A percentile compares a stretch with the other conserved stretches of the same genome.
Conservation (phyloP, 2,113 vertebrate genomes). For the Australoheros scitulus region DNA sequence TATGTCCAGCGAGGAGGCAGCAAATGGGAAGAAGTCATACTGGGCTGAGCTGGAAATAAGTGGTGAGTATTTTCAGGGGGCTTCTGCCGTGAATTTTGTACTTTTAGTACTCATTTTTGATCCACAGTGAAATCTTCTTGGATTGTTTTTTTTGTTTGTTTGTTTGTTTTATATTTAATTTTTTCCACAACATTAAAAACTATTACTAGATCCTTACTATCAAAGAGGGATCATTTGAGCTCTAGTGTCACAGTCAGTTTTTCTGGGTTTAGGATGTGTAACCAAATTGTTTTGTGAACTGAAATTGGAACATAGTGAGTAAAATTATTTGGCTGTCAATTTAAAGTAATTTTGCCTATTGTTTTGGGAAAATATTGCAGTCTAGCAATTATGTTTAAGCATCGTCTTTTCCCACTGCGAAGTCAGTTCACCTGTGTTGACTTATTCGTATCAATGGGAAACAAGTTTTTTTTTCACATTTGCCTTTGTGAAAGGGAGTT, state of each 20-base stretch:
- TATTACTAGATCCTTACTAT: background rate
- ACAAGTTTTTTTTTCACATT: background rate
- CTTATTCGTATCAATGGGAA: background rate
- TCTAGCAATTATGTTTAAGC: too few species aligned
- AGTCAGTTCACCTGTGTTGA: background rate
- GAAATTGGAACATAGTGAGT: too few species aligned
- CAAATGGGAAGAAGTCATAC: conserved; percentile 98
- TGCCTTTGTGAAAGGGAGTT: background rate
- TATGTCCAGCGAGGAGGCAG: conserved; percentile 97
- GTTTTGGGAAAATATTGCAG: background rate
- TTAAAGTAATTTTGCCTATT: too few species aligned
- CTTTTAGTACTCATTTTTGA: background rate
- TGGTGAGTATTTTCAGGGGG: conserved; percentile 80
- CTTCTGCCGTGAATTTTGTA: background rate
- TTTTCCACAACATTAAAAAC: background rate
- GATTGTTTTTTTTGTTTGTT: too few species aligned
- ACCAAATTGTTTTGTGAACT: too few species aligned
- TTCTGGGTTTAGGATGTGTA: too few species aligned
- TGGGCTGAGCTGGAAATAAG: conserved; percentile 99
- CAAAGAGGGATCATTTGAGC: background rate
- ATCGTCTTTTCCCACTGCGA: background rate
- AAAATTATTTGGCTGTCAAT: too few species aligned
- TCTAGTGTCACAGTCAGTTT: too few species aligned
- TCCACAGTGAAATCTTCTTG: background rate
- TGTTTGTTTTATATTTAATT: too few species aligned